Percentiles rank a stretch among this genome's conserved stretches.
Evolutionary conservation across 2,113 vertebrate genomes (phyloP).

Genomic region (Delphinapterus leucas): DNA sequence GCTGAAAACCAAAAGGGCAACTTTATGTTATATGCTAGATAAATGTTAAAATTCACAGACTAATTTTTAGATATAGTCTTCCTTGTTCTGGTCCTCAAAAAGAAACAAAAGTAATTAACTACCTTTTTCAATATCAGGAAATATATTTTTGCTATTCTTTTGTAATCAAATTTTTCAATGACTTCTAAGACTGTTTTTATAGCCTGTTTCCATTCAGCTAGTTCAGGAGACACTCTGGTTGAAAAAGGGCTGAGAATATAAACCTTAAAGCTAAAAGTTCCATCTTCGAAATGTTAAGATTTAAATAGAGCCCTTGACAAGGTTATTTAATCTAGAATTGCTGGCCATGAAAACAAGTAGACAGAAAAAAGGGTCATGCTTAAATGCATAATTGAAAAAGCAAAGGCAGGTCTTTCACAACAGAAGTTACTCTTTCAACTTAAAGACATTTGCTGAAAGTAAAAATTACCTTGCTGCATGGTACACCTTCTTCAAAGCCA

Average conservation of each 20-base stretch:
- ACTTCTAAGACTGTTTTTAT: constrained; percentile 31
- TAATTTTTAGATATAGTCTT: constrained; percentile 48
- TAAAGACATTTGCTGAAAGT: constrained; percentile 21
- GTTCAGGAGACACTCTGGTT: constrained; percentile 40
- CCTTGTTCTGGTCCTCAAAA: constrained; percentile 33
- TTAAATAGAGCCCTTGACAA: constrained; percentile 60
- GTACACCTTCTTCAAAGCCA: constrained; percentile 32
- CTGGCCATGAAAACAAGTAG: constrained; percentile 49
- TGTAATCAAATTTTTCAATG: background rate
- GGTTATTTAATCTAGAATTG: constrained; percentile 49
- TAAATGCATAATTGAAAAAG: constrained; percentile 36
- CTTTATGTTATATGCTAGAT: background rate
- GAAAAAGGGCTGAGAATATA: constrained; percentile 49
- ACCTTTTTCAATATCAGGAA: constrained; percentile 45
- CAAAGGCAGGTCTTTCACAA: constrained; percentile 24
- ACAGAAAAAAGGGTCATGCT: background rate
- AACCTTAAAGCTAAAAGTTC: constrained; percentile 57
- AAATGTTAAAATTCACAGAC: background rate
- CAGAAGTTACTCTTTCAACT: background rate
- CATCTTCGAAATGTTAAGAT: constrained; percentile 59
- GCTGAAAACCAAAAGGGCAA: background rate
- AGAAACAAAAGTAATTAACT: constrained; percentile 35
- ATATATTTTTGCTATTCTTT: constrained; percentile 41
- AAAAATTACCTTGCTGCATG: constrained; percentile 15
- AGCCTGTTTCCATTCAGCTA: background rate